Evolutionary conservation across 92 coral and sea anemone genomes (phyloP), one percentile per base, ranked within the genome.

Genomic region (Heteractis magnifica): DNA sequence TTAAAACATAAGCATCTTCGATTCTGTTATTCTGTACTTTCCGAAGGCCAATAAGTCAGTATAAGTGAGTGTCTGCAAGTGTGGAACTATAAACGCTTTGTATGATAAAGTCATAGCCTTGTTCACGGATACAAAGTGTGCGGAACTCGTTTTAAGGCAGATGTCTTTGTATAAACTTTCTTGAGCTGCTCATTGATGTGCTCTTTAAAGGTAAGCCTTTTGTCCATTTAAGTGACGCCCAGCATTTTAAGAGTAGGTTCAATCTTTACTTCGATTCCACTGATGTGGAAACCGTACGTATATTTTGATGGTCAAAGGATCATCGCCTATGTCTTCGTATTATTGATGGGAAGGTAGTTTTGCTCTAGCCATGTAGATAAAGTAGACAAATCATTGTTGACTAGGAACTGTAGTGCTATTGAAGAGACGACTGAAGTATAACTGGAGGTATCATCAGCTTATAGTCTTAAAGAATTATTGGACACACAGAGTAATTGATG

Each of bases 191-290:
- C 81, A 15, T 49, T 70, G 34, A 76, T 64, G 23, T 84, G 82
- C 20, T 59, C 77, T 44, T 78, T 84, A 23, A 59, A 84, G 58
- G 55, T 76, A 34, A 77, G 16, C 65, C 64, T 84, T 13, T 55
- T 77, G 74, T 84, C 82, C 77, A 84, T 34, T 34, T 34, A 70
- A 23, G 81, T 76, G 65, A 84, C 87, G 15, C 87, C 87, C 62
- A 84, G 77, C 58, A 84, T 84, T 41, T 84, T 84, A 44, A 84
- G 59, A 80, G 15, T 18, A 34, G 51, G 56, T 48, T 62, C 10
- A 16, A 86, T 41, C 72, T 79, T 49, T 8, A 80, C 64, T 4
- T 18, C 21, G 44, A 34, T 34, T 34, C 44, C 44, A 34, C 44
- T 34, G 44, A 34, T 34, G 44, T 34, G 44, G 44, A 34, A 34